A percentile compares a stretch with the other conserved stretches of the same genome.
Conservation (phyloP, 1,140 invertebrate genomes). For the Sycobia sp. region DNA sequence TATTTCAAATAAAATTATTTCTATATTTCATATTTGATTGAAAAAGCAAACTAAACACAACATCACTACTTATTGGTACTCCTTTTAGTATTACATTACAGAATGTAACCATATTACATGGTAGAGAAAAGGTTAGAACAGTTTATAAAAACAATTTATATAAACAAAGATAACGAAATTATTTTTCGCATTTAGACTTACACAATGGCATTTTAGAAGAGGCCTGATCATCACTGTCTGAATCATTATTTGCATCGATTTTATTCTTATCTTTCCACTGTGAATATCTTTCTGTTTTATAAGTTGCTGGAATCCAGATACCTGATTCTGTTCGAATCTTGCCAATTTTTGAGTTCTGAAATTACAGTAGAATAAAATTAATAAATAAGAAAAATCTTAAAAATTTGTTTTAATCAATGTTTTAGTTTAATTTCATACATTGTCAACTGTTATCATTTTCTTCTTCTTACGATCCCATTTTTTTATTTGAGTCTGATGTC, state of each 20-base stretch:
- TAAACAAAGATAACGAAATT: no score
- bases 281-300: conserved; percentile 87
- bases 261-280: conserved; percentile 87
- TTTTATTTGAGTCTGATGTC: conserved; percentile 66
- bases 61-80: no score
- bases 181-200: conserved; percentile 40
- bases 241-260: conserved; percentile 65
- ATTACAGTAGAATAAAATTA: conserved; percentile 30
- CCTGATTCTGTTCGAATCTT: conserved; percentile 96
- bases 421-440: conserved; percentile 54
- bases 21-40: no score
- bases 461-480: conserved; percentile 92
- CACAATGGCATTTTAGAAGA: conserved; percentile 41
- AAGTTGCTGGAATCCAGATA: conserved; percentile 89
- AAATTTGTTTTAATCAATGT: conserved; percentile 1
- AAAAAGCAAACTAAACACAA: no score
- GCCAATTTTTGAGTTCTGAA: conserved; percentile 66
- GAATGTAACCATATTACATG: no score
- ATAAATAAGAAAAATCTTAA: no score
- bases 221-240: conserved; percentile 65
- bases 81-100: no score
- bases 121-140: no score
- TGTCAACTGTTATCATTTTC: conserved; percentile 81
- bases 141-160: no score
- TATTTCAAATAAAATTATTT: no score